These are phyloP conservation scores for Ifrita kowaldi DNA, from an alignment of 2,113 vertebrate genomes.

Conservation along the genomic window DNA sequence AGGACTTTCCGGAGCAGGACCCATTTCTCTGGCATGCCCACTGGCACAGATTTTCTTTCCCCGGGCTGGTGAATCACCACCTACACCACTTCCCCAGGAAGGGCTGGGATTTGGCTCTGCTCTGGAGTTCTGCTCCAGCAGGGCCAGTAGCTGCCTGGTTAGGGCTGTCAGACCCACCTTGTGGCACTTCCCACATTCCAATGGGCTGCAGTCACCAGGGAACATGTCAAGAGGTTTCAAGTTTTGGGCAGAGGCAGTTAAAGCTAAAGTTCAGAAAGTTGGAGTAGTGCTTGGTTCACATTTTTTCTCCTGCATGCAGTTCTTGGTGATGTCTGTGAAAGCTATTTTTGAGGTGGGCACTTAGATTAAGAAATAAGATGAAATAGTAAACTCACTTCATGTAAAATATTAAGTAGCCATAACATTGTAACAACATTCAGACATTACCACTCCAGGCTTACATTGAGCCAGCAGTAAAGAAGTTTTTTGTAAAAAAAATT, in stretches of 20 bases:
- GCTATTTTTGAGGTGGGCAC: not conserved
- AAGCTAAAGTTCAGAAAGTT: not conserved
- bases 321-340: not conserved
- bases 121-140: not conserved
- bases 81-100: not conserved
- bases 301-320: not conserved
- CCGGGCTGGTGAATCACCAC: not conserved
- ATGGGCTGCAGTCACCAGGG: accelerated
- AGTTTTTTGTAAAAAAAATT: not conserved
- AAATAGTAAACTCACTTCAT: not conserved
- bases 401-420: not conserved
- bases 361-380: not conserved
- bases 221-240: accelerated
- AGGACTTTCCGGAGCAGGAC: accelerated
- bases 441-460: not conserved
- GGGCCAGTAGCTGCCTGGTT: not conserved
- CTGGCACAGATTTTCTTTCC: not conserved
- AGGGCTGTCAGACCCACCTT: not conserved
- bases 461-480: not conserved
- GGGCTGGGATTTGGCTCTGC: not conserved
- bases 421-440: not conserved
- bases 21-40: accelerated
- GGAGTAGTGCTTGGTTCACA: not conserved
- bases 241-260: not conserved
- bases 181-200: not conserved